Conservation (phyloP, 2,113 vertebrate species). For the Phalacrocorax aristotelis region DNA sequence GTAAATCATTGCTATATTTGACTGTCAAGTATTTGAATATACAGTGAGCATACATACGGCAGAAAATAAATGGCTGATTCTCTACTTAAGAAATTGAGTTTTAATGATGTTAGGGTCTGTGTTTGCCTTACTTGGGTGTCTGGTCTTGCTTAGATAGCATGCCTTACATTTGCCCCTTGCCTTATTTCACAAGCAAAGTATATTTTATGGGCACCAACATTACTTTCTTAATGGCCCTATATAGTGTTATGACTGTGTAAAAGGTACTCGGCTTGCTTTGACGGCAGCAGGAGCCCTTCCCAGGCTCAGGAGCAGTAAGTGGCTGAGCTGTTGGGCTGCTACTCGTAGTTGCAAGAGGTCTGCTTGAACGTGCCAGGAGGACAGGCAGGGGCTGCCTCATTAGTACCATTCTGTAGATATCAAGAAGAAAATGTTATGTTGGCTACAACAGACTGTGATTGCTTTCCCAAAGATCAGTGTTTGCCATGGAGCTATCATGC, state of each 20-base stretch:
- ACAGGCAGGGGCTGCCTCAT: not conserved
- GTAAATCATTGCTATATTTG: constrained; percentile 38
- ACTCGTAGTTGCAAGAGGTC: not conserved
- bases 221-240: not conserved
- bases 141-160: not conserved
- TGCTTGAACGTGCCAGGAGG: not conserved
- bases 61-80: constrained; percentile 34
- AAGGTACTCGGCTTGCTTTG: not conserved
- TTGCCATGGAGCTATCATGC: not conserved
- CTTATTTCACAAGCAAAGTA: not conserved
- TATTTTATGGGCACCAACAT: not conserved
- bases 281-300: not conserved
- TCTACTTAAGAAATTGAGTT: constrained; percentile 41
- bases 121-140: constrained; percentile 2
- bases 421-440: not conserved
- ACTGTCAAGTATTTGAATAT: constrained; percentile 51
- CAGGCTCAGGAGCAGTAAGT: not conserved
- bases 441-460: not conserved
- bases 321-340: not conserved
- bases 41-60: not conserved
- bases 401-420: not conserved
- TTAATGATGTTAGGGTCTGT: not conserved
- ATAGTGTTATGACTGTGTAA: not conserved
- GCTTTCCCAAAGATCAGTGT: not conserved
- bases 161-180: not conserved